These are phyloP conservation scores for Kryptolebias ocellatus DNA, from an alignment of 2,797 vertebrate genomes.

Conservation along the genomic window DNA sequence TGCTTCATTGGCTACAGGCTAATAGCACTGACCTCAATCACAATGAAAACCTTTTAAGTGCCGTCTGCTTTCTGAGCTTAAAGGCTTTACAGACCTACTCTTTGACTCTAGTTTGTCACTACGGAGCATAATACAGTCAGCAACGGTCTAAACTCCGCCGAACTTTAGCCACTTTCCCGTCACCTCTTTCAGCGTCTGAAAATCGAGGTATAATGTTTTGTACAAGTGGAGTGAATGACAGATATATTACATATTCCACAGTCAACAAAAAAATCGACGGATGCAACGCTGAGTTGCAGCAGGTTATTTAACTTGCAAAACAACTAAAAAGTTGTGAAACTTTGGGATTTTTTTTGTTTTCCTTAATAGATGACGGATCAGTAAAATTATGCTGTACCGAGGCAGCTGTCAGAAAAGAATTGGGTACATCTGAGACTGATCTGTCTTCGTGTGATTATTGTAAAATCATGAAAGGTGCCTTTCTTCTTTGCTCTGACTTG, in stretches of 20 bases:
- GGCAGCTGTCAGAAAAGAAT: constrained; percentile 29
- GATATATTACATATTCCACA: constrained; percentile 24
- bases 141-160: constrained; percentile 12
- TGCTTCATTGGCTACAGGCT: constrained; percentile 55
- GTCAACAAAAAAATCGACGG: constrained; percentile 6
- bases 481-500: constrained; percentile 41
- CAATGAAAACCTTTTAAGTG: constrained; percentile 55
- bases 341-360: constrained; percentile 3
- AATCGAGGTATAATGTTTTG: not conserved
- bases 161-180: constrained; percentile 20
- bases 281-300: constrained; percentile 1
- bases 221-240: constrained; percentile 9
- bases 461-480: constrained; percentile 25
- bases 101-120: constrained; percentile 30
- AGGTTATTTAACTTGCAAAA: constrained; percentile 32
- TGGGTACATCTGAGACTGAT: constrained; percentile 23
- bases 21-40: constrained; percentile 56
- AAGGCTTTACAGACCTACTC: constrained; percentile 34
- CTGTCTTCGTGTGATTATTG: constrained; percentile 21
- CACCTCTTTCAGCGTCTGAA: not conserved
- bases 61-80: constrained; percentile 37
- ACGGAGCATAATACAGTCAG: constrained; percentile 28
- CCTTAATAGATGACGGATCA: constrained; percentile 40
- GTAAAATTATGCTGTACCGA: constrained; percentile 26
- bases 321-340: constrained; percentile 21